These are phyloP conservation scores for Panzeria rudis DNA, from an alignment of 2,888 invertebrate species.

Conservation along the genomic window DNA sequence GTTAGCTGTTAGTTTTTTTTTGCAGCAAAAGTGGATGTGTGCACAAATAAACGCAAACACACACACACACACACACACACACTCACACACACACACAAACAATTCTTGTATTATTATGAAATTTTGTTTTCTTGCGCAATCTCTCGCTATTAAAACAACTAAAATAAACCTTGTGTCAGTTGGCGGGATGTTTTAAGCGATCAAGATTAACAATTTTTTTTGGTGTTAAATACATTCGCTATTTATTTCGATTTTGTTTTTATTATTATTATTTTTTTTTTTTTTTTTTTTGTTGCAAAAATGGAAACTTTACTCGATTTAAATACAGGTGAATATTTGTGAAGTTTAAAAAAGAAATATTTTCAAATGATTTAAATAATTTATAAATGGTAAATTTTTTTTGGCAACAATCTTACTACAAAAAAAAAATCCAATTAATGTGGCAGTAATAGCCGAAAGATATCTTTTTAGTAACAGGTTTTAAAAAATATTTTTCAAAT, in stretches of 20 bases:
- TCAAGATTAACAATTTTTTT: conserved; percentile 64
- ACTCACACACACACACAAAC: conserved; percentile 9
- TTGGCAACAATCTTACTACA: background rate
- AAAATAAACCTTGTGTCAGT: conserved; percentile 71
- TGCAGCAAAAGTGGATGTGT: conserved; percentile 2
- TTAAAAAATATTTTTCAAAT: conserved; percentile 15
- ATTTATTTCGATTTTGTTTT: conserved; percentile 18
- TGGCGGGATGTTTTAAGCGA: conserved; percentile 70
- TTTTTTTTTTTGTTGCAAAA: conserved; percentile 8
- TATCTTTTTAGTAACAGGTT: background rate
- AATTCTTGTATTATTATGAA: conserved; percentile 65
- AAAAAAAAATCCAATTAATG: background rate
- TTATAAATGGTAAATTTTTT: background rate
- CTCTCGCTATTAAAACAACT: conserved; percentile 59
- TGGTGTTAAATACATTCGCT: conserved; percentile 33
- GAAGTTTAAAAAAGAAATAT: background rate
- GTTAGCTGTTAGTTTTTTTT: conserved; percentile 19
- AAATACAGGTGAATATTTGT: conserved; percentile 62
- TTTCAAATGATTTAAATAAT: background rate
- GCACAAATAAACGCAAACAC: conserved; percentile 1
- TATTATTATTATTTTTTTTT: background rate
- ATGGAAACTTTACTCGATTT: conserved; percentile 51
- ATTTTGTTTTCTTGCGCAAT: conserved; percentile 71
- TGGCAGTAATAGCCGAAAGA: background rate
- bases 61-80: conserved; percentile 3